phyloP scores from a whole-genome alignment of 2,888 invertebrate species.

The Horisme vitalbata region DNA sequence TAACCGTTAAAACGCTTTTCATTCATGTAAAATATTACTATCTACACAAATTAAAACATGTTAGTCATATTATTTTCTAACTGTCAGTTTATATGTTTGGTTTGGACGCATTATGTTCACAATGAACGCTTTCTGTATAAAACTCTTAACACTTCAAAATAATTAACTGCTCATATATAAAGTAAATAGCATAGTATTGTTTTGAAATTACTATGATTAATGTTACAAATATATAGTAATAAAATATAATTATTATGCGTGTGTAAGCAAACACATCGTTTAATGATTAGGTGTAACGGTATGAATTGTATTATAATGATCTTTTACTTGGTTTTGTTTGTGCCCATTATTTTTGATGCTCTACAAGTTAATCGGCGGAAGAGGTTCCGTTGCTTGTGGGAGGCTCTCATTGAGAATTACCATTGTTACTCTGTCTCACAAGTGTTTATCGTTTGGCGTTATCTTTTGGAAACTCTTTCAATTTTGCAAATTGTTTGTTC shows the following conservation, averaged over 20 bases:
- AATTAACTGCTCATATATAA: constrained; percentile 33
- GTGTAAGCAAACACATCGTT: constrained; percentile 48
- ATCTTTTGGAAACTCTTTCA: constrained; percentile 40
- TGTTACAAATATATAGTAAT: constrained; percentile 53
- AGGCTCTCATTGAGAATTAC: constrained; percentile 54
- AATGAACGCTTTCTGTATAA: constrained; percentile 50
- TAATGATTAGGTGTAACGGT: constrained; percentile 56
- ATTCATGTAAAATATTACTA: constrained; percentile 54
- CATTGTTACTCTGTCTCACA: constrained; percentile 54
- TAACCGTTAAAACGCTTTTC: constrained; percentile 50
- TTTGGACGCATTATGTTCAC: constrained; percentile 19
- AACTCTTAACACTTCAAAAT: constrained; percentile 46
- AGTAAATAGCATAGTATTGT: constrained; percentile 33
- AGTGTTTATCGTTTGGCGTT: constrained; percentile 48
- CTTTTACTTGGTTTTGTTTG: constrained; percentile 59
- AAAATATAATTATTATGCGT: constrained; percentile 29
- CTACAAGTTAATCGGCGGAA: constrained; percentile 66
- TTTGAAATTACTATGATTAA: constrained; percentile 48
- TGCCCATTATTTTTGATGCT: constrained; percentile 60
- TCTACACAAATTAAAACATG: constrained; percentile 56
- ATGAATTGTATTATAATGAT: constrained; percentile 49
- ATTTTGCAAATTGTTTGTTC: constrained; percentile 25
- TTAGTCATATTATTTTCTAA: too few species aligned
- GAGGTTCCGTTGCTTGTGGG: constrained; percentile 68
- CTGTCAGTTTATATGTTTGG: constrained; percentile 51